phyloP scores from a whole-genome alignment of 2,113 vertebrate species.

The Myrmecobius fasciatus region DNA sequence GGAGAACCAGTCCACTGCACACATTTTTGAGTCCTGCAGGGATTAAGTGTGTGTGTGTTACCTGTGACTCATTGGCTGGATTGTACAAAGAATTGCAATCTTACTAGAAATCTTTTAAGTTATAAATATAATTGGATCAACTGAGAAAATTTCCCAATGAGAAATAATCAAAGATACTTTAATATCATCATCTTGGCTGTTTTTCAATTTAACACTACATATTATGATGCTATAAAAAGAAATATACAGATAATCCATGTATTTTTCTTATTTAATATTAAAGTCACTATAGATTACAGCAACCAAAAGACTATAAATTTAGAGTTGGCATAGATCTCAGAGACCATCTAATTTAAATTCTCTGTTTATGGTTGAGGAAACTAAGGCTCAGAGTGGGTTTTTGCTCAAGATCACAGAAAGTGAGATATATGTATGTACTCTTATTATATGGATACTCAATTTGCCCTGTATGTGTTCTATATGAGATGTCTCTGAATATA shows the following conservation, averaged over 20 bases:
- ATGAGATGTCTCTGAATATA: background rate
- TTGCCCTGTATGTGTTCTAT: background rate
- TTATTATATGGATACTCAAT: background rate
- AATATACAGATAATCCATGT: background rate
- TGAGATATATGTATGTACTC: background rate
- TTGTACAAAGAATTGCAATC: background rate
- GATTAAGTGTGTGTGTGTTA: background rate
- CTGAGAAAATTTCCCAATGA: background rate
- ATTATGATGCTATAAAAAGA: background rate
- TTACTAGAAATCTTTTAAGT: conserved; percentile 6
- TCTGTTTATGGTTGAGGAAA: background rate
- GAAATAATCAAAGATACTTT: background rate
- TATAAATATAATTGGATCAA: background rate
- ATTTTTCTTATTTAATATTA: background rate
- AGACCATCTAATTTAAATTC: background rate
- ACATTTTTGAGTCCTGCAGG: background rate
- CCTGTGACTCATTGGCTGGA: background rate
- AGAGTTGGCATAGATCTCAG: background rate
- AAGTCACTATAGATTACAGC: background rate
- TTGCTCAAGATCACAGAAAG: background rate
- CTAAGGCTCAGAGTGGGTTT: background rate
- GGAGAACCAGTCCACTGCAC: background rate
- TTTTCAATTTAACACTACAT: conserved; percentile 7
- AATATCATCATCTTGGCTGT: background rate
- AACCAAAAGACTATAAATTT: background rate